Conservation (phyloP, 2,797 vertebrate genomes). For the Otolemur crassicaudatus region DNA sequence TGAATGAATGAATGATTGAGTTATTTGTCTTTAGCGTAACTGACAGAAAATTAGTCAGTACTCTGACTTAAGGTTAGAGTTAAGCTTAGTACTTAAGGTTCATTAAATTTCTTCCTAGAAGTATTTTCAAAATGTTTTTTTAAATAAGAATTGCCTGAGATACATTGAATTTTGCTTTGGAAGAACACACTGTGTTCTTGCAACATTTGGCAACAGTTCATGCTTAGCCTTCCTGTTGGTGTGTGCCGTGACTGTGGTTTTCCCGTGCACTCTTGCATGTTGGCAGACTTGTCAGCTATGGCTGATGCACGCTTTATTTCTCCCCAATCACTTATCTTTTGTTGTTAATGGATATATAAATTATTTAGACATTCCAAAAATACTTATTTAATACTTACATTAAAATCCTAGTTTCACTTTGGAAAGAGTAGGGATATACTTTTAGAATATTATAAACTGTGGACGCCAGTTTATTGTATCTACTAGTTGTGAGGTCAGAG, state of each 20-base stretch:
- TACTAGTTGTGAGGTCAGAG: not conserved
- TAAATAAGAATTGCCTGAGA: slow-evolving; percentile 87
- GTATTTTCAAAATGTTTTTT: slow-evolving; percentile 21
- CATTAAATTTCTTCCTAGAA: slow-evolving; percentile 33
- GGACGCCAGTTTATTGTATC: not conserved
- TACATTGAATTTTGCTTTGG: slow-evolving; percentile 87
- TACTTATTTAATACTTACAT: not conserved
- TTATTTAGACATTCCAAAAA: not conserved
- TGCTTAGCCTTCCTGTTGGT: slow-evolving; percentile 59
- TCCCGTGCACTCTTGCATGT: slow-evolving; percentile 80
- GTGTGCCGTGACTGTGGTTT: slow-evolving; percentile 47
- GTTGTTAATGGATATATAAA: not conserved
- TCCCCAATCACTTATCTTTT: slow-evolving; percentile 34
- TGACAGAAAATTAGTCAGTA: no score
- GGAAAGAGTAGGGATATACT: not conserved
- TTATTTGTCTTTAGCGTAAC: no score
- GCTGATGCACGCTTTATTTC: slow-evolving; percentile 50
- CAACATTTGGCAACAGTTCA: slow-evolving; percentile 70
- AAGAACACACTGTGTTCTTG: slow-evolving; percentile 80
- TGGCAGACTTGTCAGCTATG: not conserved
- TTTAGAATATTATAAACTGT: not conserved
- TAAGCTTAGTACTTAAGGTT: not conserved
- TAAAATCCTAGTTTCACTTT: not conserved
- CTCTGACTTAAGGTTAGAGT: no score
- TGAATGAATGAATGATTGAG: not conserved